phyloP scores from a whole-genome alignment of 1,140 invertebrate genomes.

The Meloidogyne exigua region DNA sequence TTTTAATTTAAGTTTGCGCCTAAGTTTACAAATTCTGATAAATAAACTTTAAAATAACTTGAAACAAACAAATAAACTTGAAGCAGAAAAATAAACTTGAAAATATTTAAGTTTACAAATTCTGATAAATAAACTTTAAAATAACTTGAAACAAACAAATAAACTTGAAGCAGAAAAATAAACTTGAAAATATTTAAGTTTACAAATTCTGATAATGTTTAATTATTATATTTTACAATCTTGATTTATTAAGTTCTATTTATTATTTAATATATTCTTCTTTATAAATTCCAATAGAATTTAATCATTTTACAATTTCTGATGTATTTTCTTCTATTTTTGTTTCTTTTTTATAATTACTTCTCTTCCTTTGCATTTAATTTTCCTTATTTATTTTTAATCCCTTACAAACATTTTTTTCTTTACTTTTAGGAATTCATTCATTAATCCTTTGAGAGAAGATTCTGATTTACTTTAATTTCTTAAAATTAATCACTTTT shows the following conservation, averaged over 20 bases:
- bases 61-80: too few species aligned
- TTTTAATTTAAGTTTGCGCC: not conserved
- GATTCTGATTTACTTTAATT: not conserved
- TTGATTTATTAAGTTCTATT: not conserved
- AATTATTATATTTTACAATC: too few species aligned
- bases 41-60: too few species aligned
- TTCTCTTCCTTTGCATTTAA: not conserved
- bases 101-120: too few species aligned
- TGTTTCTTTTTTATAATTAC: constrained; percentile 2
- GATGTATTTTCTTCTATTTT: not conserved
- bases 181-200: too few species aligned
- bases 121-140: too few species aligned
- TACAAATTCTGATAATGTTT: not conserved
- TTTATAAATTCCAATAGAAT: too few species aligned
- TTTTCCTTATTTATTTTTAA: constrained; percentile 1
- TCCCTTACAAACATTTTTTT: not conserved
- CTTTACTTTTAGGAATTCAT: not conserved
- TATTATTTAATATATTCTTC: not conserved
- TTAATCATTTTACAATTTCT: not conserved
- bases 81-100: too few species aligned
- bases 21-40: not conserved
- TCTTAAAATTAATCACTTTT: not conserved
- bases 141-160: too few species aligned
- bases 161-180: too few species aligned
- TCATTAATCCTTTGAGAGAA: not conserved